Percentiles rank a stretch among this genome's conserved stretches.
Evolutionary conservation across 2,888 invertebrate genomes (phyloP).

Genomic region (Sylvicola fuscatus): DNA sequence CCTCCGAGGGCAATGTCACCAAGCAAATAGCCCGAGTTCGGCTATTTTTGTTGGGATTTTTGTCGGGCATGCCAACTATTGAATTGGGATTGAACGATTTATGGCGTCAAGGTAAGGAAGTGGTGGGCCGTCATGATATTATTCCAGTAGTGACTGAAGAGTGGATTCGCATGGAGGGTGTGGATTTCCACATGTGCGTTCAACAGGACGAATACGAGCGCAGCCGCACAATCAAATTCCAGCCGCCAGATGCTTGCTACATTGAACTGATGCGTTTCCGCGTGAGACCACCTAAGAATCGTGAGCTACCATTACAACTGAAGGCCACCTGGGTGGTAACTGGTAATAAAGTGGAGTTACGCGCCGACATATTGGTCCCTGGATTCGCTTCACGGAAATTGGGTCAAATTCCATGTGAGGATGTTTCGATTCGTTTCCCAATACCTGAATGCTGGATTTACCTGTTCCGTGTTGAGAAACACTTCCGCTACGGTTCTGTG

Average conservation of each 20-base stretch:
- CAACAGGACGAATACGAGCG: constrained; percentile 77
- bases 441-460: constrained; percentile 99
- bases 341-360: constrained; percentile 79
- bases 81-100: constrained; percentile 96
- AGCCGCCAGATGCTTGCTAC: constrained; percentile 94
- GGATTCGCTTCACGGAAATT: constrained; percentile 91
- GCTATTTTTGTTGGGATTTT: constrained; percentile 87
- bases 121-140: constrained; percentile 96
- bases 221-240: constrained; percentile 74
- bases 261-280: constrained; percentile 93
- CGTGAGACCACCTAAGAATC: constrained; percentile 83
- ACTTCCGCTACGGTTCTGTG: constrained; percentile 92
- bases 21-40: constrained; percentile 90
- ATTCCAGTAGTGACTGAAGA: constrained; percentile 97
- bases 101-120: constrained; percentile 95
- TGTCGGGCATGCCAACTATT: constrained; percentile 90
- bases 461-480: constrained; percentile 93
- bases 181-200: constrained; percentile 88
- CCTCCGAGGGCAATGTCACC: constrained; percentile 58
- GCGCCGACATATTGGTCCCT: constrained; percentile 89
- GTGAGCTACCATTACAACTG: constrained; percentile 89
- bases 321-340: constrained; percentile 76
- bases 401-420: constrained; percentile 93
- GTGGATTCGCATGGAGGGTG: constrained; percentile 91
- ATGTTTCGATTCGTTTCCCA: constrained; percentile 88